phyloP scores from a whole-genome alignment of 1,140 invertebrate species.

The Ooceraea biroi region DNA sequence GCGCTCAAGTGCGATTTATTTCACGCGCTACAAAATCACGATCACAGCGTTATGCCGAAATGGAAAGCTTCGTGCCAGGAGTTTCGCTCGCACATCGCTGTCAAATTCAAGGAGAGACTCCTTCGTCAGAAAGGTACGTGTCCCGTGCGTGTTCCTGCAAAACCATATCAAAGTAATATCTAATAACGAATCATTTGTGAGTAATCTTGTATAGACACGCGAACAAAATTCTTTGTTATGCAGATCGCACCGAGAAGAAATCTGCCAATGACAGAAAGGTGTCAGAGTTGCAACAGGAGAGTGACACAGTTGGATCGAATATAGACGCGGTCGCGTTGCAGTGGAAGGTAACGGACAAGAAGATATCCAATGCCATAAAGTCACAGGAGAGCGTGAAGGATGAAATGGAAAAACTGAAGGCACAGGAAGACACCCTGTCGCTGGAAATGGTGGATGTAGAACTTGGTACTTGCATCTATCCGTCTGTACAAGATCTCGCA shows the following conservation, averaged over 20 bases:
- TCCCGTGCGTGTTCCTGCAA: not conserved
- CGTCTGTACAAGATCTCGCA: not conserved
- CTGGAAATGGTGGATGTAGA: conserved; percentile 78
- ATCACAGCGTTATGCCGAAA: conserved; percentile 47
- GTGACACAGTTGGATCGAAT: conserved; percentile 49
- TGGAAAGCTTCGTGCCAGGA: conserved; percentile 38
- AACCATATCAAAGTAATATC: not conserved
- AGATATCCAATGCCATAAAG: conserved; percentile 67
- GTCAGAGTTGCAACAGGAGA: conserved; percentile 65
- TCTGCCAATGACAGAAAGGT: conserved; percentile 37
- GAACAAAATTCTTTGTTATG: not conserved
- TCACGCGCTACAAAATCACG: conserved; percentile 52
- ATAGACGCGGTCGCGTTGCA: conserved; percentile 66
- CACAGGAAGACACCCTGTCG: conserved; percentile 65
- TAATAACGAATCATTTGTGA: not conserved
- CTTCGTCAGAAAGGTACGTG: conserved; percentile 45
- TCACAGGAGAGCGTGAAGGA: conserved; percentile 60
- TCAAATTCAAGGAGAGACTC: not conserved
- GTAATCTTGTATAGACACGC: not conserved
- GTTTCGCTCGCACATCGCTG: conserved; percentile 19
- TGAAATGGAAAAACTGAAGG: conserved; percentile 62
- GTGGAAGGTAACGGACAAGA: conserved; percentile 76
- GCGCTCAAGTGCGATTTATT: conserved; percentile 41
- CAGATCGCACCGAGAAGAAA: conserved; percentile 4
- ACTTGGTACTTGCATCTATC: conserved; percentile 66